A percentile compares a stretch with the other conserved stretches of the same genome.
Evolutionary conservation across 23 tunicate genomes (phyloP).

Genomic region (Botrylloides violaceus): DNA sequence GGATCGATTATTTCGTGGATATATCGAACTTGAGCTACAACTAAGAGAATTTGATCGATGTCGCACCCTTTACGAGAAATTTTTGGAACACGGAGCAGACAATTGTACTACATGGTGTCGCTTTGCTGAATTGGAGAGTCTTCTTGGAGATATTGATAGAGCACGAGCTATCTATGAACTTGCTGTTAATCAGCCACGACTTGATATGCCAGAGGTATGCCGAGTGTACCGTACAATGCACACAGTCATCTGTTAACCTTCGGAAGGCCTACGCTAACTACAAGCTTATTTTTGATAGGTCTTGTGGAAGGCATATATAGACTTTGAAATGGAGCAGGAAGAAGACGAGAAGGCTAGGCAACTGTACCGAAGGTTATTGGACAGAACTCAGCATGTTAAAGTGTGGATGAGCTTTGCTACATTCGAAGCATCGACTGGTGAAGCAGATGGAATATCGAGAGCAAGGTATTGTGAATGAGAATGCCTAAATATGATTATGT

Average conservation of each 20-base stretch:
- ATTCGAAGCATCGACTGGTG: constrained; percentile 36
- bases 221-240: no score
- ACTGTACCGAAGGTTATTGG: constrained; percentile 61
- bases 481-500: not conserved
- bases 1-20: constrained; percentile 81
- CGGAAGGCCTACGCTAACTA: no score
- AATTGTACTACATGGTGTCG: constrained; percentile 97
- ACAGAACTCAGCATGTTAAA: constrained; percentile 83
- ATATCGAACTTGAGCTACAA: constrained; percentile 89
- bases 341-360: constrained; percentile 61
- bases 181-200: constrained; percentile 70
- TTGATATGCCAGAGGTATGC: constrained; percentile 92
- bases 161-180: constrained; percentile 85
- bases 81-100: constrained; percentile 76
- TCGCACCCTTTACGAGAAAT: constrained; percentile 75
- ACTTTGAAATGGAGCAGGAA: constrained; percentile 81
- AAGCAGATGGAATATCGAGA: constrained; percentile 28
- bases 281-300: constrained; percentile 44
- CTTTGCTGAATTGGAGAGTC: constrained; percentile 86
- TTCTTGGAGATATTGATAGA: constrained; percentile 83
- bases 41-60: constrained; percentile 98
- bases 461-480: constrained; percentile 33
- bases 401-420: constrained; percentile 87
- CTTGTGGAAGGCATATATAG: constrained; percentile 93
- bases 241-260: no score